These are phyloP conservation scores for Muschampia plurimacula DNA, from an alignment of 2,888 invertebrate genomes.

Conservation along the genomic window DNA sequence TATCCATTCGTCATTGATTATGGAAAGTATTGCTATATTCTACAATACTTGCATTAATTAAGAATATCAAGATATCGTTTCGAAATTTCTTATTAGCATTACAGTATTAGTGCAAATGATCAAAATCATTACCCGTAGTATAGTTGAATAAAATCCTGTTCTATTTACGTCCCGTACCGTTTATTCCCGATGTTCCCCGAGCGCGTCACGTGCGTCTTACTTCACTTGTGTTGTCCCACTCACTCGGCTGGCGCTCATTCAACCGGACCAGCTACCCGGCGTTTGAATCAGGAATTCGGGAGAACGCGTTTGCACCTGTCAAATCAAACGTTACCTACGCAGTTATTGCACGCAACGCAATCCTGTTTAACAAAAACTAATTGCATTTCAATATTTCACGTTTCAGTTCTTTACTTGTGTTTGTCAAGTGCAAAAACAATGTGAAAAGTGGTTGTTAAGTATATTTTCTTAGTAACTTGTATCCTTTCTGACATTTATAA, in stretches of 20 bases:
- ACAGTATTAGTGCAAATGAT: constrained; percentile 44
- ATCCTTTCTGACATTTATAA: constrained; percentile 77
- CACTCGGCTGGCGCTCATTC: constrained; percentile 72
- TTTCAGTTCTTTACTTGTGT: constrained; percentile 85
- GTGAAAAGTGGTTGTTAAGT: constrained; percentile 86
- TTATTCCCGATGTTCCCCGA: constrained; percentile 64
- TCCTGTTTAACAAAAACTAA: constrained; percentile 50
- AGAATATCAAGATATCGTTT: constrained; percentile 15
- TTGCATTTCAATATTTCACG: constrained; percentile 55
- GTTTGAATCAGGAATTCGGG: constrained; percentile 82
- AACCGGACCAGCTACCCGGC: constrained; percentile 66
- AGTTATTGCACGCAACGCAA: constrained; percentile 43
- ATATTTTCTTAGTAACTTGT: constrained; percentile 80
- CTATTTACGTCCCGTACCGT: constrained; percentile 71
- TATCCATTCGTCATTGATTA: constrained; percentile 54
- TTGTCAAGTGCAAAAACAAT: constrained; percentile 85
- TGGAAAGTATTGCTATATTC: constrained; percentile 55
- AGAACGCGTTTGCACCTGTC: constrained; percentile 81
- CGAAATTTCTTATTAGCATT: constrained; percentile 9
- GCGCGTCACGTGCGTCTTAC: constrained; percentile 59
- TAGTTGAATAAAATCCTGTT: constrained; percentile 70
- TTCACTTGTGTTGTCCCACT: constrained; percentile 61
- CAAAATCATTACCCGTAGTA: constrained; percentile 62
- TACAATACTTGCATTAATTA: constrained; percentile 34
- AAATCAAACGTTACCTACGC: constrained; percentile 74